Evolutionary conservation across 2,888 invertebrate species (phyloP), one percentile per base, ranked within the genome.

Genomic region (Hipparchia sbordonii): DNA sequence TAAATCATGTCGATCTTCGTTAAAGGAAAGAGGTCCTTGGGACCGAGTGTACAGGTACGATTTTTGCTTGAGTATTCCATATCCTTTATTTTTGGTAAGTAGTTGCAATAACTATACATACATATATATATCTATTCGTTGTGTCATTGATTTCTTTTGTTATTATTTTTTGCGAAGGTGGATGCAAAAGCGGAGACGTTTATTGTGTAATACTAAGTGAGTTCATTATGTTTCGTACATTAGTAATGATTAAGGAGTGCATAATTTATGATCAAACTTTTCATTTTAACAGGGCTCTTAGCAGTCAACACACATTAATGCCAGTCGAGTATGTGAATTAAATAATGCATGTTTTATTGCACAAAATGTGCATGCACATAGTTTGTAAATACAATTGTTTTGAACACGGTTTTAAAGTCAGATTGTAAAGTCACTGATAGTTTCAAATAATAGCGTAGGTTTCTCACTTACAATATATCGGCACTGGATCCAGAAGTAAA

Each of bases 1-100:
- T 0, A 97, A 97, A 81, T 95, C 96, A 0, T 95, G 95, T 71
- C 95, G 96, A 78, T 89, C 96, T 23, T 95, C 96, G 72, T 95
- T 96, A 59, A 97, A 96, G 86, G 97, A 97, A 87, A 95, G 97
- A 79, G 97, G 97, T 13, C 97, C 97, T 12, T 97, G 97, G 97
- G 97, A 97, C 84, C 95, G 96, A 81, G 95, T 97, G 71, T 97
- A 97, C 89, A 96, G 96, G 95, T 94, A 92, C 84, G 84, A 83
- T 79, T 81, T 77, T 80, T 77, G 75, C 75, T 81, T 79, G 62
- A 68, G n/a, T 52, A 39, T 6, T 59, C 10, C 33, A 68, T 59
- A 23, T 59, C 69, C 52, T 69, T 77, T 74, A 77, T 80, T 81
- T 79, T 90, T 90, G 91, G 91, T 90, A 89, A 91, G 92, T 92